These are phyloP conservation scores for Diogma glabrata DNA, from an alignment of 2,888 invertebrate genomes.

Conservation along the genomic window DNA sequence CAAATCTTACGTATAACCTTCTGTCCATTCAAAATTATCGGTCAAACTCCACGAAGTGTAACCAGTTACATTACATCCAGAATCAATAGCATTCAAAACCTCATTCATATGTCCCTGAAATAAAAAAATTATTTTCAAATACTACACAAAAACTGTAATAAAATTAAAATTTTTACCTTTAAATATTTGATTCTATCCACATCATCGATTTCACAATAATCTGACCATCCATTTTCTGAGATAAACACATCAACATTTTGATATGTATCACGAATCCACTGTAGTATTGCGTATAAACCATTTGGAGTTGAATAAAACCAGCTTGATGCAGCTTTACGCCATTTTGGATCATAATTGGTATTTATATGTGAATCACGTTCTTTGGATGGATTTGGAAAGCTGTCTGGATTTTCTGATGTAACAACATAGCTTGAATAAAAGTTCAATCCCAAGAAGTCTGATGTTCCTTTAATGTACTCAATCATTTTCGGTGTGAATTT, in stretches of 20 bases:
- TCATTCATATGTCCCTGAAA: background rate
- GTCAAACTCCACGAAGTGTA: background rate
- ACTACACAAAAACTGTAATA: too few species aligned
- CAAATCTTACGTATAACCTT: too few species aligned
- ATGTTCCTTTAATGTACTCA: conserved; percentile 18
- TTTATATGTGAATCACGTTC: background rate
- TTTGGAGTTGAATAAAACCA: background rate
- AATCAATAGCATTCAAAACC: background rate
- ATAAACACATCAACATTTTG: background rate
- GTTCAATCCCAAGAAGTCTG: conserved; percentile 28
- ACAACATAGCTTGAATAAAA: conserved; percentile 26
- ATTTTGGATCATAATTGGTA: background rate
- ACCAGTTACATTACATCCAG: background rate
- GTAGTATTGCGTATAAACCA: background rate
- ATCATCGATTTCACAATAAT: background rate
- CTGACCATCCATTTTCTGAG: conserved; percentile 5
- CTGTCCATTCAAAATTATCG: conserved; percentile 1
- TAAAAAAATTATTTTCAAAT: too few species aligned
- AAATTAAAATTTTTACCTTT: background rate
- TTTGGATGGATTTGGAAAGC: background rate
- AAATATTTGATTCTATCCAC: background rate
- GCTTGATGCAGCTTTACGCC: background rate
- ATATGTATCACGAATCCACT: background rate
- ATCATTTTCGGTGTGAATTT: background rate
- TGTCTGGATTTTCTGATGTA: background rate